These are phyloP conservation scores for Nasonia vitripennis DNA, from an alignment of 1,140 invertebrate genomes.

Conservation along the genomic window DNA sequence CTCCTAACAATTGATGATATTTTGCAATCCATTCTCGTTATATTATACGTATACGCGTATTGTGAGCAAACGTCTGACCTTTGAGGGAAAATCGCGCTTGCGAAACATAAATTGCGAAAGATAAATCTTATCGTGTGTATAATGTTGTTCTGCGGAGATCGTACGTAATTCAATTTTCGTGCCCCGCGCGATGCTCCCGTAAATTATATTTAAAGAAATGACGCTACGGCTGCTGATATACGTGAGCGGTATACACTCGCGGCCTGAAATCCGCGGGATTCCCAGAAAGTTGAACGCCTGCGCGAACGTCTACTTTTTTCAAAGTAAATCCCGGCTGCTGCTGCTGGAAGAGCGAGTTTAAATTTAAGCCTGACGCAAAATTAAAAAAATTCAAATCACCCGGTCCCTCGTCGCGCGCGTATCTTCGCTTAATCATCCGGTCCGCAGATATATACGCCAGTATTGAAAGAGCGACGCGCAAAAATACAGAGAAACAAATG, in stretches of 20 bases:
- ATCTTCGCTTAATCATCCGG: no score
- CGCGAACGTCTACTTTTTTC: conserved; percentile 35
- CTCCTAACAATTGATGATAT: no score
- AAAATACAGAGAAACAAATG: neutral
- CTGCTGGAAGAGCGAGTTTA: neutral
- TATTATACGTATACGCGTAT: neutral
- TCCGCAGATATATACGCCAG: no score
- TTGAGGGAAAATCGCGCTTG: neutral
- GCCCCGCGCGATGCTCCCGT: no score
- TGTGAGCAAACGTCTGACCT: neutral
- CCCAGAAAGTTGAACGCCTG: conserved; percentile 34
- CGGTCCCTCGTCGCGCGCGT: no score
- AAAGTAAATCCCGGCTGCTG: neutral
- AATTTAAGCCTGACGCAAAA: conserved; percentile 28
- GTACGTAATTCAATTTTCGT: no score
- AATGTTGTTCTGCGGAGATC: no score
- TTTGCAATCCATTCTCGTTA: no score
- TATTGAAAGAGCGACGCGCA: no score
- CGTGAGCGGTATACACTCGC: no score
- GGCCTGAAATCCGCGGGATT: conserved; percentile 37
- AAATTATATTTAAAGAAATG: neutral
- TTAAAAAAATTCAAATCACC: neutral
- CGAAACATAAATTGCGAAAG: neutral
- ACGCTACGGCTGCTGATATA: no score
- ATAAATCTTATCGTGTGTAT: no score